Evolutionary conservation across 2,113 vertebrate species (phyloP).

Genomic region (Nymphicus hollandicus): DNA sequence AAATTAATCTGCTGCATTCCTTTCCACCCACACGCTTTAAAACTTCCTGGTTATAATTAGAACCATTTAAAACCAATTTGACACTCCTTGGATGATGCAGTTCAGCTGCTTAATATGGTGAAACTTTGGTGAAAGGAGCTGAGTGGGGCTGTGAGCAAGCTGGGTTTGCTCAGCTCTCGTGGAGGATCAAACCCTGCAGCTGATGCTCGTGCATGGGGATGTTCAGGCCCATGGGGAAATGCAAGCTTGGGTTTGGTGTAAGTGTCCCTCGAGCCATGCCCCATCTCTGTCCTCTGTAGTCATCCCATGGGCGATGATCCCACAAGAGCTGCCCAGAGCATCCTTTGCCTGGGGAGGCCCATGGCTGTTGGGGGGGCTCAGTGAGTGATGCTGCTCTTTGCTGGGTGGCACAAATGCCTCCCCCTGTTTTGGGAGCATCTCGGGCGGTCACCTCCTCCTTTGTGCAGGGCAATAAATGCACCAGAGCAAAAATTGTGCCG

Average conservation of each 20-base stretch:
- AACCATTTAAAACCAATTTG: constrained; percentile 70
- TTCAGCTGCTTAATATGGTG: constrained; percentile 57
- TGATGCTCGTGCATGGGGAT: not conserved
- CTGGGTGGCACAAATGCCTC: not conserved
- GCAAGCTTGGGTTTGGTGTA: not conserved
- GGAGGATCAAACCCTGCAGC: not conserved
- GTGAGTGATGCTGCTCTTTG: not conserved
- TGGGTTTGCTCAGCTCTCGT: not conserved
- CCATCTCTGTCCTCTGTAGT: not conserved
- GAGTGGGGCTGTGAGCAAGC: constrained; percentile 16
- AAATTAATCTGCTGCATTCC: constrained; percentile 75
- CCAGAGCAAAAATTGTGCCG: accelerated
- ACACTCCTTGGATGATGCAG: constrained; percentile 46
- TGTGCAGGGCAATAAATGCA: not conserved
- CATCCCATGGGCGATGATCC: not conserved
- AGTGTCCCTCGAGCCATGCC: accelerated
- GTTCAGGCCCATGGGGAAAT: not conserved
- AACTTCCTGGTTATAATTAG: constrained; percentile 75
- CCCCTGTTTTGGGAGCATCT: not conserved
- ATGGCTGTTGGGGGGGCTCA: accelerated
- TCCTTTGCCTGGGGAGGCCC: accelerated
- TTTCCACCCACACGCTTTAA: constrained; percentile 70
- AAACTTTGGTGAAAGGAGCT: constrained; percentile 22
- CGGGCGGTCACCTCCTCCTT: accelerated
- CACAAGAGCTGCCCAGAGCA: accelerated